A percentile compares a stretch with the other conserved stretches of the same genome.
Conservation (phyloP, 2,888 invertebrate species). For the Ellobium chinense region DNA sequence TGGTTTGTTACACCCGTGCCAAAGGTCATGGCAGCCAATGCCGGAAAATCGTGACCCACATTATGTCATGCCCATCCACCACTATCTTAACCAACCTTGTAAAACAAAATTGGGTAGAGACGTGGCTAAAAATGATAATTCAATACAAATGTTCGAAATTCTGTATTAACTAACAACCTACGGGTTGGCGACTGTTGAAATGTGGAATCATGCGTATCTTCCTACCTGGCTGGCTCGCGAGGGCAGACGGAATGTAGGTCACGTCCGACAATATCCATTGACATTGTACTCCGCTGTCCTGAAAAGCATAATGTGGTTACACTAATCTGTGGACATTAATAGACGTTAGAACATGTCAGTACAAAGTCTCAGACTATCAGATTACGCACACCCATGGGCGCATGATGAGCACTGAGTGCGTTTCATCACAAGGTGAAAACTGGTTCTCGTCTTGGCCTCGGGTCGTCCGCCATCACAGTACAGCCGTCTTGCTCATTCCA, state of each 20-base stretch:
- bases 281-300: not conserved
- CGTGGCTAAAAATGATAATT: too few relatives aligned
- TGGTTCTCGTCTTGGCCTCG: not conserved
- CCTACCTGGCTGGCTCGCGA: not conserved
- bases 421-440: too few relatives aligned
- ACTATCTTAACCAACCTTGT: too few relatives aligned
- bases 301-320: not conserved
- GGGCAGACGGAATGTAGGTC: constrained; percentile 17
- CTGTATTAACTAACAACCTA: too few relatives aligned
- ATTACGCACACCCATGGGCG: not conserved
- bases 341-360: not conserved
- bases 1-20: not conserved
- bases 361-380: not conserved
- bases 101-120: too few relatives aligned
- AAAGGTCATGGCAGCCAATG: not conserved
- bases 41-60: not conserved
- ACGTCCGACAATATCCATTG: not conserved
- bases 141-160: too few relatives aligned
- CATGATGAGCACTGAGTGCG: too few relatives aligned
- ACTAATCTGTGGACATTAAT: constrained; percentile 10
- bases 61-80: too few relatives aligned
- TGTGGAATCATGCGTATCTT: not conserved
- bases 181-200: not conserved
- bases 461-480: constrained; percentile 6
- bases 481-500: constrained; percentile 33